Evolutionary conservation across 2,888 invertebrate species (phyloP).

Genomic region (Mesopsocus fuscifrons): DNA sequence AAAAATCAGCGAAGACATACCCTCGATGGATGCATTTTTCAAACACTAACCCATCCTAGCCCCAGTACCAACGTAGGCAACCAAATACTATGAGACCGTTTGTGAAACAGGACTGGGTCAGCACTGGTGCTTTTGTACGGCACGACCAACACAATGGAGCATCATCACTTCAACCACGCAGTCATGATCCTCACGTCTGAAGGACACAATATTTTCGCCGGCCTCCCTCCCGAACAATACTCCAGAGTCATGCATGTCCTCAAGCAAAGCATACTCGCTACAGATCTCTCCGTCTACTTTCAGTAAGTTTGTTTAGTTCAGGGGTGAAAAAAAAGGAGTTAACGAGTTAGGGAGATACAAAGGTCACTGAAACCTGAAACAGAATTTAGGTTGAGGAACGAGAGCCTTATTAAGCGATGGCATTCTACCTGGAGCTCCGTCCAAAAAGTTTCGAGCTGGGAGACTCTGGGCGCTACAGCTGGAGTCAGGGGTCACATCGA

Average conservation of each 20-base stretch:
- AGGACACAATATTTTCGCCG: constrained; percentile 30
- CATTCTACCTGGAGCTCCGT: too few relatives aligned
- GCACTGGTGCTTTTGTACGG: constrained; percentile 31
- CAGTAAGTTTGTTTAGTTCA: too few relatives aligned
- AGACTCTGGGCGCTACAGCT: constrained; percentile 24
- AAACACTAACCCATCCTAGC: too few relatives aligned
- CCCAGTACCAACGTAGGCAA: too few relatives aligned
- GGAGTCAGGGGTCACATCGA: constrained; percentile 25
- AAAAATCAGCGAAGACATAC: too few relatives aligned
- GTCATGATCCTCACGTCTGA: constrained; percentile 36
- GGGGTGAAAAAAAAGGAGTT: too few relatives aligned
- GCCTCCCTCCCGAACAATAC: constrained; percentile 28
- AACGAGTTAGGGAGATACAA: too few relatives aligned
- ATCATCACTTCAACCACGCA: constrained; percentile 42
- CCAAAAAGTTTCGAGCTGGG: constrained; percentile 15
- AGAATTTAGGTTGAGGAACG: too few relatives aligned
- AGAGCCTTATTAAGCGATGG: too few relatives aligned
- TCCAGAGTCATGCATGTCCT: constrained; percentile 29
- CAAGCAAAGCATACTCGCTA: constrained; percentile 31
- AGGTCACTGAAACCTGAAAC: too few relatives aligned
- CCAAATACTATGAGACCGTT: too few relatives aligned
- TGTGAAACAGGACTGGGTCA: constrained; percentile 27
- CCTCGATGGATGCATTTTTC: too few relatives aligned
- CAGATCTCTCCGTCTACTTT: constrained; percentile 31
- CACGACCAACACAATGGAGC: constrained; percentile 40